Base-by-base conservation (phyloP, 2,888 invertebrate genomes). In the Tetranychus piercei region DNA sequence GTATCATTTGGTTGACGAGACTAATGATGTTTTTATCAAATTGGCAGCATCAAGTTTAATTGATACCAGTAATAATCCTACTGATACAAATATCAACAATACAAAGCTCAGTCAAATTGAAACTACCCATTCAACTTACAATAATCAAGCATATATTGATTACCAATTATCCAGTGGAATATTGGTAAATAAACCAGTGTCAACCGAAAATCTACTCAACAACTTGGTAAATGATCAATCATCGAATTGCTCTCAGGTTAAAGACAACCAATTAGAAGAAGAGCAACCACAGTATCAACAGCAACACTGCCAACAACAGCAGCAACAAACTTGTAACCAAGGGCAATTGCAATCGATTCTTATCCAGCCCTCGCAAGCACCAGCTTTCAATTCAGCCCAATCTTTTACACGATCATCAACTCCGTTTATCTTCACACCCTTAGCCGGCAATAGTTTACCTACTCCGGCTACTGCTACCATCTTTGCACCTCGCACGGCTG, bases 401-500 rank as follows among this genome's bases (percentile, higher is more conserved):
- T 11, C 77, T 76, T 43, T 74, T 76, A n/a, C 74, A 74, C 7
- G 75, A 76, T 22, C 77, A 76, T n/a, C 75, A 74, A 15, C 76
- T 73, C 20, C 77, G 71, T 45, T 74, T 71, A 15, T 44, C 45
- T 4, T 76, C 73, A 43, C 74, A 66, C 34, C 73, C 74, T 70
- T 55, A 55, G 43, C n/a, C 45, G 44, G 74, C 71, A 22, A 71
- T 70, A 45, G 44, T 71, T 67, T 44, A 20, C 66, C 74, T 23
- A 34, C 22, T n/a, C 74, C 89, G 78, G 89, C 90, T 77, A 78
- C 81, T 70, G 77, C 75, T 73, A 79, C 79, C 15, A 88, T 90
- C 81, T 90, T 91, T 82, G 88, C 88, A 78, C 90, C 89, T 79
- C 87, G 89, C 83, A 89, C 91, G 80, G 88, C 91, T 87, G 93